phyloP scores from a whole-genome alignment of 2,113 vertebrate genomes.

The Orcinus orca region DNA sequence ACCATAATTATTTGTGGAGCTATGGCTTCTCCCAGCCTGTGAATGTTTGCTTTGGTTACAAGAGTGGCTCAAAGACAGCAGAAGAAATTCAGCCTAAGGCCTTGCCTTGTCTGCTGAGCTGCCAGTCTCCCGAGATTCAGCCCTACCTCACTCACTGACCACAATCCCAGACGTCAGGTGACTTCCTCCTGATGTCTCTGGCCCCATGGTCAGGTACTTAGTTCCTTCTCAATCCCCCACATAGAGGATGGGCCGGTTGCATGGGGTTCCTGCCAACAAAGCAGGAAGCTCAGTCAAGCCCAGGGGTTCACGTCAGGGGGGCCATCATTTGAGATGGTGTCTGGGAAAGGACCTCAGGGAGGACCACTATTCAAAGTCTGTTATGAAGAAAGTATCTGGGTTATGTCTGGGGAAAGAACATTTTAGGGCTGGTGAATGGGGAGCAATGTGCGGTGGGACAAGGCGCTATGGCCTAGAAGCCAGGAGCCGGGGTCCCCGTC shows the following conservation, averaged over 20 bases:
- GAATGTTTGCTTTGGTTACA: background rate
- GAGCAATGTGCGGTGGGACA: fast-evolving
- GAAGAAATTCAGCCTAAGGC: background rate
- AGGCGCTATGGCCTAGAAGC: background rate
- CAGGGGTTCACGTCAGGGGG: background rate
- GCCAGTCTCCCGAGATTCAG: background rate
- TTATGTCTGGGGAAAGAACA: background rate
- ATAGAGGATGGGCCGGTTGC: background rate
- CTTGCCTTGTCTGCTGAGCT: background rate
- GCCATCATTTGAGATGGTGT: background rate
- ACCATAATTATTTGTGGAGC: background rate
- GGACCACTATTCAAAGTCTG: background rate
- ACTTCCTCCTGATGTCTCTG: background rate
- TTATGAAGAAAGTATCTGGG: background rate
- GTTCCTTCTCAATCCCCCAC: background rate
- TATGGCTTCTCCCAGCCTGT: background rate
- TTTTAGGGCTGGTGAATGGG: background rate
- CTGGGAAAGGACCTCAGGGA: background rate
- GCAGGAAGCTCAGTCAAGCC: background rate
- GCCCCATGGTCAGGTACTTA: background rate
- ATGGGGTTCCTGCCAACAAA: background rate
- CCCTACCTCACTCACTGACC: background rate
- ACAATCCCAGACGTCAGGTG: background rate
- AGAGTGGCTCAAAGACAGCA: background rate
- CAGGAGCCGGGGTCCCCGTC: background rate